These are phyloP conservation scores for Allolobophora icterica DNA, from an alignment of 2,888 invertebrate genomes.

Conservation along the genomic window DNA sequence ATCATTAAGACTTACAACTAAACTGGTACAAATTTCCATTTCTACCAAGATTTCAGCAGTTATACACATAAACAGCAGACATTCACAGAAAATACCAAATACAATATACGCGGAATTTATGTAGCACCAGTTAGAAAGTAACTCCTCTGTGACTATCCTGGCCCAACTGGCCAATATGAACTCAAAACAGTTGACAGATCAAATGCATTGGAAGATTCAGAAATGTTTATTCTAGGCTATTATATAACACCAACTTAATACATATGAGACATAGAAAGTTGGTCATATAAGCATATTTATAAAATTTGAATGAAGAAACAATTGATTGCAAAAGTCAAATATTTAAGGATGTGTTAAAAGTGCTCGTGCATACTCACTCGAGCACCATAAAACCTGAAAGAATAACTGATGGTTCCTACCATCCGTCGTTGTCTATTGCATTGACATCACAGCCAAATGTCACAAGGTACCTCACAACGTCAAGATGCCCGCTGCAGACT, in stretches of 20 bases:
- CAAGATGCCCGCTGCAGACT: constrained; percentile 32
- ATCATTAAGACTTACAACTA: neutral
- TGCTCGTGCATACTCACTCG: neutral
- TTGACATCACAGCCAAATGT: constrained; percentile 39
- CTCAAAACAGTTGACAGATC: neutral
- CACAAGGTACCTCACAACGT: constrained; percentile 32
- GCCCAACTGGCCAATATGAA: neutral
- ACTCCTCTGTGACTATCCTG: neutral
- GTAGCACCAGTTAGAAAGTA: neutral
- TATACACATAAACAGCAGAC: too few species aligned
- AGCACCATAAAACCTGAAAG: neutral
- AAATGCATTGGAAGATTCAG: neutral
- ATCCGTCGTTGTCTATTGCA: constrained; percentile 32
- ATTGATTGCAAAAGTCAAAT: neutral
- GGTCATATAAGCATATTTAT: too few species aligned
- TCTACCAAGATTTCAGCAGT: too few species aligned
- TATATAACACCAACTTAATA: neutral
- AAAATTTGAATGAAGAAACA: too few species aligned
- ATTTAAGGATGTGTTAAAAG: neutral
- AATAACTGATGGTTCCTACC: constrained; percentile 21
- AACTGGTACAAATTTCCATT: too few species aligned
- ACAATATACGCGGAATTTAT: neutral
- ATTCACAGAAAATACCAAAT: too few species aligned
- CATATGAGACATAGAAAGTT: neutral
- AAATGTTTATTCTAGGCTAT: neutral